Conservation (phyloP, 2,113 vertebrate genomes). For the Spea multiplicata region DNA sequence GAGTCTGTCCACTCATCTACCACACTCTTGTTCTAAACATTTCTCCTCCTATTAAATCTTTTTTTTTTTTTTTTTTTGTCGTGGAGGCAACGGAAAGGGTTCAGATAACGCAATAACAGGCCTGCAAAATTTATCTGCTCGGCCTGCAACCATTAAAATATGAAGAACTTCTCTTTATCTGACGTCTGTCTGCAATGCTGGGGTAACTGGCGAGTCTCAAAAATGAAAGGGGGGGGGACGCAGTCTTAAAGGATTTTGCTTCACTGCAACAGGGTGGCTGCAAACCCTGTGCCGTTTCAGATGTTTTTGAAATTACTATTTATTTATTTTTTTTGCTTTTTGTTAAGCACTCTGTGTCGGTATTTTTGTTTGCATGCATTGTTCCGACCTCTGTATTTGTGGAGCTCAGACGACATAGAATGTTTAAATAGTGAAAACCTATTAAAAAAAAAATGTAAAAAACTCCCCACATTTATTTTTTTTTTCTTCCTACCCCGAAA, state of each 20-base stretch:
- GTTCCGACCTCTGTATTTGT: too few relatives aligned
- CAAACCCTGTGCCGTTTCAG: slow-evolving; percentile 19
- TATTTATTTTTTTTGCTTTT: neutral
- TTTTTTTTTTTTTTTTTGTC: neutral
- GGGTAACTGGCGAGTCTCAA: slow-evolving; percentile 64
- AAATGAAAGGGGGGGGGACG: slow-evolving; percentile 68
- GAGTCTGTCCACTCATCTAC: neutral
- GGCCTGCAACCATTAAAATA: slow-evolving; percentile 69
- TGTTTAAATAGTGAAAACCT: too few relatives aligned
- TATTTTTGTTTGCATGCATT: too few relatives aligned
- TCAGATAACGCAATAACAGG: too few relatives aligned
- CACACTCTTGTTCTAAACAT: neutral
- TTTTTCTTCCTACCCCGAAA: neutral
- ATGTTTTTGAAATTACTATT: slow-evolving; percentile 3
- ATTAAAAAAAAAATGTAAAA: neutral
- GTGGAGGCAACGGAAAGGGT: neutral
- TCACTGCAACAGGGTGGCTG: slow-evolving; percentile 22
- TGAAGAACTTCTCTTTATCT: slow-evolving; percentile 62
- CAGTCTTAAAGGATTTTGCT: slow-evolving; percentile 55
- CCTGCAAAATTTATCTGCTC: slow-evolving; percentile 54
- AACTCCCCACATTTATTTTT: neutral
- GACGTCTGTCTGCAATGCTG: slow-evolving; percentile 72
- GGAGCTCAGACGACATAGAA: too few relatives aligned
- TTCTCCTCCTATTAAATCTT: neutral
- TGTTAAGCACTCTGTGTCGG: neutral